Evolutionary conservation across 2,113 vertebrate species (phyloP).

Genomic region (Calidris pugnax): DNA sequence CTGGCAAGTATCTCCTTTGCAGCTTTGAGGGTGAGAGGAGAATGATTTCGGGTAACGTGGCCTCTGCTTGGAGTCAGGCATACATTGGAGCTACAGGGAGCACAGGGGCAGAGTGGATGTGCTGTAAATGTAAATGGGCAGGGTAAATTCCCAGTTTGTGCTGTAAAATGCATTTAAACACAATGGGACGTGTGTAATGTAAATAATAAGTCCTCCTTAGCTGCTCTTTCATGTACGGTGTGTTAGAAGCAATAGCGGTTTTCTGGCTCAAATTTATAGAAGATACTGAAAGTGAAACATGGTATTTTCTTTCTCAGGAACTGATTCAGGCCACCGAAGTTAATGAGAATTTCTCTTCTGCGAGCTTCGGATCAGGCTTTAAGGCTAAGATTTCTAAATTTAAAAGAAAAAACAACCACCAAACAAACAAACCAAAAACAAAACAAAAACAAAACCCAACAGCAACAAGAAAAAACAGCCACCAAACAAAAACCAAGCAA

Average conservation of each 20-base stretch:
- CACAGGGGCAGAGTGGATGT: accelerated
- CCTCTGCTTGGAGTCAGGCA: not conserved
- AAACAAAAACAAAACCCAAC: not conserved
- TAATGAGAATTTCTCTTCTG: not conserved
- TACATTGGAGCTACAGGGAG: accelerated
- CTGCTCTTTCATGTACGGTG: not conserved
- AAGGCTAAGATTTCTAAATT: not conserved
- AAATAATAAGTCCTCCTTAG: not conserved
- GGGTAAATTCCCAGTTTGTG: not conserved
- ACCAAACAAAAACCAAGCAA: too few species aligned
- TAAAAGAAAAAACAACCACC: not conserved
- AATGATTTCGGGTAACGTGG: not conserved
- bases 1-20: not conserved
- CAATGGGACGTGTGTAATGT: not conserved
- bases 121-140: not conserved
- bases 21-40: not conserved
- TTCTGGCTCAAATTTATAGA: not conserved
- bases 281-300: not conserved
- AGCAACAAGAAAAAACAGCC: not conserved
- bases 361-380: not conserved
- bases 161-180: not conserved
- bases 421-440: not conserved
- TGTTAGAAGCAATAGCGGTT: not conserved
- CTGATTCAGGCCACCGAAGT: not conserved
- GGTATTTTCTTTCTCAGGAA: not conserved